phyloP scores from a whole-genome alignment of 2,888 invertebrate genomes.

The Apamea epomidion region DNA sequence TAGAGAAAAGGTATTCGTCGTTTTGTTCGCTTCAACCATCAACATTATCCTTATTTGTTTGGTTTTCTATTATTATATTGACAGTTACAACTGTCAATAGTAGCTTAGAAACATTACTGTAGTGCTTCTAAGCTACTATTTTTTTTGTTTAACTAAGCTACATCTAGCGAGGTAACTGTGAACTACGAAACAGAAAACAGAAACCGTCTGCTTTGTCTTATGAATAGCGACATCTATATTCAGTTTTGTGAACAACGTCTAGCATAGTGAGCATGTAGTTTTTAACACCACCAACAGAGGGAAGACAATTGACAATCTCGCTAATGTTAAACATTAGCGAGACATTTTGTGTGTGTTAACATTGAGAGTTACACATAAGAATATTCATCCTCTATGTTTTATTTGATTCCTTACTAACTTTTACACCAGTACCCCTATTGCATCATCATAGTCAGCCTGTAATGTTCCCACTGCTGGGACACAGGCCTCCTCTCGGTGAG shows the following conservation, averaged over 20 bases:
- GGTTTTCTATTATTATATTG: background rate
- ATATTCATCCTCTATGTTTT: no score
- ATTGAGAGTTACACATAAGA: no score
- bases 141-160: background rate
- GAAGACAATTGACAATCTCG: background rate
- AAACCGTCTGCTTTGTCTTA: background rate
- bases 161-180: conserved; percentile 13
- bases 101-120: no score
- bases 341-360: no score
- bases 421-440: no score
- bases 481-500: no score
- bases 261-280: background rate
- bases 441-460: no score
- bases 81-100: no score
- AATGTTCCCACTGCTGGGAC: no score
- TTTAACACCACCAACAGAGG: conserved; percentile 9
- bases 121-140: no score
- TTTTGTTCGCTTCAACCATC: background rate
- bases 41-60: background rate
- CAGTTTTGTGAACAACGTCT: background rate
- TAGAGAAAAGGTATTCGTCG: background rate
- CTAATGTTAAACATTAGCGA: no score
- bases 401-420: no score
- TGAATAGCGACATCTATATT: conserved; percentile 17
- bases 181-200: background rate